Evolutionary conservation across 2,797 vertebrate species (phyloP).

Genomic region (Hybognathus amarus): DNA sequence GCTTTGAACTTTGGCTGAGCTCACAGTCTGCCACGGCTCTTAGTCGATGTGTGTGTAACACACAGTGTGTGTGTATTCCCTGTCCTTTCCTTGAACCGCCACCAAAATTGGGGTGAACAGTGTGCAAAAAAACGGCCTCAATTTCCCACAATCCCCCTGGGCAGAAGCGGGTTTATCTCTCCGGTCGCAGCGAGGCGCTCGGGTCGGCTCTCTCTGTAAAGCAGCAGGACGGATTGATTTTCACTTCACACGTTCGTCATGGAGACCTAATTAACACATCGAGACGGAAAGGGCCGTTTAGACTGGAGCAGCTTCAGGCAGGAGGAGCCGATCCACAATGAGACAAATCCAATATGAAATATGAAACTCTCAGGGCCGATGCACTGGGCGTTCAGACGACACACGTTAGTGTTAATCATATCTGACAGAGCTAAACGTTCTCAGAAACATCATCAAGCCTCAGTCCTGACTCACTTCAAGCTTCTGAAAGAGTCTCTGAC

Average conservation of each 20-base stretch:
- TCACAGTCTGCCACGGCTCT: constrained; percentile 4
- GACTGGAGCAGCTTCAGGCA: constrained; percentile 38
- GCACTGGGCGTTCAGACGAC: background rate
- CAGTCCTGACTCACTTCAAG: background rate
- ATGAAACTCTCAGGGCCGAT: background rate
- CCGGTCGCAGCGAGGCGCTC: constrained; percentile 28
- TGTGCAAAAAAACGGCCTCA: constrained; percentile 28
- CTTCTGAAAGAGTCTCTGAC: constrained; percentile 69
- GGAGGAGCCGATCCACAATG: background rate
- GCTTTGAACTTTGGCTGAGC: constrained; percentile 56
- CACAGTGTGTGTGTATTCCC: constrained; percentile 16
- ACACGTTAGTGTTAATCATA: background rate
- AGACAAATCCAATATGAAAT: background rate
- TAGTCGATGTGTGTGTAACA: constrained; percentile 12
- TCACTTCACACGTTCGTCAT: constrained; percentile 37
- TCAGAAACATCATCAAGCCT: background rate
- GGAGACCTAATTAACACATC: constrained; percentile 46
- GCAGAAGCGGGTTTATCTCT: constrained; percentile 41
- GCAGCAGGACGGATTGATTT: constrained; percentile 9
- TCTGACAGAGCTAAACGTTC: background rate
- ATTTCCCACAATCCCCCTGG: constrained; percentile 42
- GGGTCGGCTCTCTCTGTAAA: background rate
- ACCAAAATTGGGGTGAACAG: constrained; percentile 16
- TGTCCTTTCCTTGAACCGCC: constrained; percentile 53
- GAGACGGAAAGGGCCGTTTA: background rate